Conservation (phyloP, 2,888 invertebrate genomes). For the Acronicta aceris region DNA sequence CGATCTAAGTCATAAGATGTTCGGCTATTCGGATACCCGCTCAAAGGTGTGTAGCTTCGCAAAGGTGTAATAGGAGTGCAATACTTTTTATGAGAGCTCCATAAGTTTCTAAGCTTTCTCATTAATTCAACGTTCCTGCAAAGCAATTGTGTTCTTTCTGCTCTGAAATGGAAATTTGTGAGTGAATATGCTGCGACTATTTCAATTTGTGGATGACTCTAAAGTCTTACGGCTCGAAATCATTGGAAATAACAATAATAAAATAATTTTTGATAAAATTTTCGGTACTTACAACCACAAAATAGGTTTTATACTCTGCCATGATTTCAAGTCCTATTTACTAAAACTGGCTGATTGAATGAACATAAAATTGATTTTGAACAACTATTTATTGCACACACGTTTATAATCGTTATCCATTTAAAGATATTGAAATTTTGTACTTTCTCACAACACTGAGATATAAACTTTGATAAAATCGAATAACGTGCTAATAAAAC, state of each 20-base stretch:
- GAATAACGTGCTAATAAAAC: conserved; percentile 33
- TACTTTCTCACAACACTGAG: conserved; percentile 51
- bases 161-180: conserved; percentile 86
- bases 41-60: conserved; percentile 80
- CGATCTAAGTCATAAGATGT: conserved; percentile 83
- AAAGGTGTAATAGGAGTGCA: conserved; percentile 82
- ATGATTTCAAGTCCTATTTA: conserved; percentile 14
- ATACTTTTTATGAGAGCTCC: conserved; percentile 90
- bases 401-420: conserved; percentile 76
- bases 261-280: too few species aligned
- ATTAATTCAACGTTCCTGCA: conserved; percentile 90
- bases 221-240: background rate
- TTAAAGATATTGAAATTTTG: conserved; percentile 57
- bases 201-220: conserved; percentile 11
- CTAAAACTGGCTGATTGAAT: conserved; percentile 30
- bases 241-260: background rate
- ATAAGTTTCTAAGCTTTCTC: conserved; percentile 89
- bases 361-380: conserved; percentile 33
- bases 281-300: background rate
- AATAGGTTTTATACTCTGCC: background rate
- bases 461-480: conserved; percentile 42
- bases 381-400: conserved; percentile 70
- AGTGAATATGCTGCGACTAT: conserved; percentile 49
- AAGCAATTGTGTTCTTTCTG: conserved; percentile 89
- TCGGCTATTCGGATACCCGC: conserved; percentile 84